Evolutionary conservation across 1,140 invertebrate species (phyloP).

Genomic region (Aradophagus sp.): DNA sequence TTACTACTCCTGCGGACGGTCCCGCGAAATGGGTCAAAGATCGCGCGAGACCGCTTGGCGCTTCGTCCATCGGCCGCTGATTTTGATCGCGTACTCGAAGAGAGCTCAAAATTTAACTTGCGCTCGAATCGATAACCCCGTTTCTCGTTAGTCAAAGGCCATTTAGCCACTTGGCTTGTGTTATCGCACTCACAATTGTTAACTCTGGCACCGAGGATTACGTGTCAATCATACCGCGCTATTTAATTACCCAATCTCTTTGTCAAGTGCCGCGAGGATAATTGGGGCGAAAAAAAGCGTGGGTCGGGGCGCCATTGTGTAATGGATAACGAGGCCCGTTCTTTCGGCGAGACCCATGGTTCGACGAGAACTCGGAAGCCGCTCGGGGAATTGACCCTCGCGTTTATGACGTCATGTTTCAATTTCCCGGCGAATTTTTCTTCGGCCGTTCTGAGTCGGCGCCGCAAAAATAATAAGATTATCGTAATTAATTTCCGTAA

Average conservation of each 20-base stretch:
- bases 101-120: constrained; percentile 45
- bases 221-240: constrained; percentile 19
- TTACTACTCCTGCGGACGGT: too few species aligned
- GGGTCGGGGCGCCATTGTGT: constrained; percentile 17
- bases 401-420: too few species aligned
- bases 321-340: constrained; percentile 15
- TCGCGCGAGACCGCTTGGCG: constrained; percentile 6
- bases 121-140: constrained; percentile 50
- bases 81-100: constrained; percentile 34
- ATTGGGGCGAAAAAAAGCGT: constrained; percentile 33
- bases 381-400: too few species aligned
- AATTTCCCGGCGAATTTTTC: too few species aligned
- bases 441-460: too few species aligned
- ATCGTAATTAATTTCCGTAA: too few species aligned
- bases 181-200: constrained; percentile 41
- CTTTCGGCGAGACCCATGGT: not conserved
- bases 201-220: constrained; percentile 14
- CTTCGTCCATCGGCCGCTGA: constrained; percentile 22
- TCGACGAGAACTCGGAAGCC: too few species aligned
- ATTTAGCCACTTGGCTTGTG: constrained; percentile 34
- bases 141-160: constrained; percentile 51
- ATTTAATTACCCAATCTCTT: constrained; percentile 38
- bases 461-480: too few species aligned
- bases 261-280: constrained; percentile 18
- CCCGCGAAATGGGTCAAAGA: constrained; percentile 42